Conservation (phyloP, 1,140 invertebrate genomes). For the Caenorhabditis briggsae region DNA sequence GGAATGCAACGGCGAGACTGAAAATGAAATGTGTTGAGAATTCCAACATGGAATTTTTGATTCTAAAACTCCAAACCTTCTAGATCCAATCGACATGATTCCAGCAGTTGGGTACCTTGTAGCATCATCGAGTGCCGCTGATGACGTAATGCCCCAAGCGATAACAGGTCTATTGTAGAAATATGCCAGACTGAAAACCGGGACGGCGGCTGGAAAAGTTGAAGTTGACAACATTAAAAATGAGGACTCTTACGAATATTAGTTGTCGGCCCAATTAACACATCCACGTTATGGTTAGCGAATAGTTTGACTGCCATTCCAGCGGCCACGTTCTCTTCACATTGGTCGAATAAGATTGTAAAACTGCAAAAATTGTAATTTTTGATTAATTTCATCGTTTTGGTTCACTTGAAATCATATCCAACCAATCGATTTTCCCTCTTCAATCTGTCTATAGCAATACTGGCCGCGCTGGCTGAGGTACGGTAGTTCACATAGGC, state of each 20-base stretch:
- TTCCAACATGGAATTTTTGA: too few species aligned
- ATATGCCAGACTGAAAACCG: background rate
- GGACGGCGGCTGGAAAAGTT: constrained; percentile 1
- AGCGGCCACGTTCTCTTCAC: constrained; percentile 17
- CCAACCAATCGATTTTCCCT: background rate
- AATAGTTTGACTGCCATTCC: constrained; percentile 14
- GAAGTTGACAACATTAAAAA: too few species aligned
- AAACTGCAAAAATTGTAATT: too few species aligned
- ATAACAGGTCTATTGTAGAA: constrained; percentile 12
- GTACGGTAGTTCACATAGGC: constrained; percentile 14
- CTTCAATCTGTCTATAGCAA: constrained; percentile 24
- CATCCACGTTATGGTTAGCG: constrained; percentile 1
- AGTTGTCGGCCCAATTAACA: background rate
- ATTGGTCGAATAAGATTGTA: constrained; percentile 42
- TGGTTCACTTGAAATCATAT: constrained; percentile 46
- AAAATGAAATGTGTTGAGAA: background rate
- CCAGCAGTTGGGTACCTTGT: background rate
- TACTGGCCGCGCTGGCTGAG: constrained; percentile 24
- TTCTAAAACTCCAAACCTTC: background rate
- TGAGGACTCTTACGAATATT: background rate
- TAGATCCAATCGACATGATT: background rate
- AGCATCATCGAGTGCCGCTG: background rate
- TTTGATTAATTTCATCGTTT: too few species aligned
- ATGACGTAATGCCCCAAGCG: constrained; percentile 18
- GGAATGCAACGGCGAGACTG: constrained; percentile 20